Percentiles rank a stretch among this genome's conserved stretches.
Evolutionary conservation across 2,113 vertebrate genomes (phyloP).

Genomic region (Verasper variegatus): DNA sequence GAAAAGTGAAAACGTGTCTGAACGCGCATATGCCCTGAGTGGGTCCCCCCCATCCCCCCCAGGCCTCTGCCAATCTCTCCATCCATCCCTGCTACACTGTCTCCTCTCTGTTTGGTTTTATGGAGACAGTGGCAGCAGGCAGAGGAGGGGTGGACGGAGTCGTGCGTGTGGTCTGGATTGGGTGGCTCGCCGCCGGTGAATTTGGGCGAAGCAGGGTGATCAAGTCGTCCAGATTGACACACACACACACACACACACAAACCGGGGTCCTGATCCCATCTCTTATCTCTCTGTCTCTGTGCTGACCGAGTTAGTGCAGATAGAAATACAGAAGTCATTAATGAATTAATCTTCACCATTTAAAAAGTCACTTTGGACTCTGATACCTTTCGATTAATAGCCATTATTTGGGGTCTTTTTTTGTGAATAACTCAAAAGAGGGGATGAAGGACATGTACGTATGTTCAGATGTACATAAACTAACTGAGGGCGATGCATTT

Average conservation of each 20-base stretch:
- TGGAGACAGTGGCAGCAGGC: slow-evolving; percentile 20
- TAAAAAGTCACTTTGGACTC: no score
- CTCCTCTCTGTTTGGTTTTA: slow-evolving; percentile 64
- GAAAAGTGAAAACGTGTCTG: slow-evolving; percentile 84
- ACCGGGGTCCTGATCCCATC: slow-evolving; percentile 29
- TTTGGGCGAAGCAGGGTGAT: slow-evolving; percentile 56
- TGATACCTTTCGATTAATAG: no score
- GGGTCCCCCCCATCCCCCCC: slow-evolving; percentile 31
- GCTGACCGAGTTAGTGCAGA: neutral
- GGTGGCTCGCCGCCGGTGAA: slow-evolving; percentile 67
- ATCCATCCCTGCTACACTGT: slow-evolving; percentile 52
- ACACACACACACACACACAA: slow-evolving; percentile 41
- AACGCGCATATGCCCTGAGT: slow-evolving; percentile 62
- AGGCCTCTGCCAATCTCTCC: slow-evolving; percentile 49
- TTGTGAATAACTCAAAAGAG: no score
- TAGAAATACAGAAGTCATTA: neutral
- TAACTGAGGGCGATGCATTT: neutral
- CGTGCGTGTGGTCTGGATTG: slow-evolving; percentile 62
- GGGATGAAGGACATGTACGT: no score
- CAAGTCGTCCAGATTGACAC: slow-evolving; percentile 56
- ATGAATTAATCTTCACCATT: no score
- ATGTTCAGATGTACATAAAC: no score
- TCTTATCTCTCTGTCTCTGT: slow-evolving; percentile 27
- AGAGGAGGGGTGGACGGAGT: slow-evolving; percentile 16
- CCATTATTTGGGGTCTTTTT: no score